Base-by-base conservation (phyloP, 2,888 invertebrate genomes). In the Synanthedon vespiformis region DNA sequence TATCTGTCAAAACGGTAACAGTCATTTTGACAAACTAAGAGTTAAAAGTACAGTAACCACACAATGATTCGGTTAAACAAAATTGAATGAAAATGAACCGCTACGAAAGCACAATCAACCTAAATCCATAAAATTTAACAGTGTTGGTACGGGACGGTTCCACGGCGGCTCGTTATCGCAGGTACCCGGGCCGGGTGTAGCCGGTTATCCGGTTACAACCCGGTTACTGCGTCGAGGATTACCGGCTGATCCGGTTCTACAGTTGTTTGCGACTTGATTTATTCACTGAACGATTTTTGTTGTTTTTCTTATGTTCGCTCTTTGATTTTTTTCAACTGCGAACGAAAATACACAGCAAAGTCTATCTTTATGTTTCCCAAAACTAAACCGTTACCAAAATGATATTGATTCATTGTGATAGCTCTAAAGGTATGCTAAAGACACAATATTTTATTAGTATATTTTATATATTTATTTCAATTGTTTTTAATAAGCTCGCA, bases 261-360 rank as follows among this genome's bases (percentile, higher is more conserved):
- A 77, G 74, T 78, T 74, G 79, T 77, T 79, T 72, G 70, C 68
- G 61, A 73, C 75, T 76, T 83, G 83, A 85, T 85, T 85, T 86
- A 86, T 80, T 68, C 71, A 78, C 11, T 12, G 44, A 13, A 8
- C 57, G 48, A 12, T n/a, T 54, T 52, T 41, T 50, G 12, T 34
- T 3, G 12, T 11, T 40, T 44, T 51, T 54, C 47, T 44, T 44
- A n/a, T n/a, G n/a, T 11, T 44, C 13, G 44, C 13, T 44, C 13
- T 44, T 44, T 34, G 27, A 34, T 34, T 34, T 34, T 22, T 34
- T 34, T 34, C 8, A 34, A 34, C 8, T 34, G 34, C 34, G 34
- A 34, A 34, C 34, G 3, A 34, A 34, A 34, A 34, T 10, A 34
- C 34, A 10, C 34, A 6, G 10, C 10, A 8, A 34, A 8, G 34